Percentiles rank a stretch among this genome's conserved stretches.
phyloP scores from a whole-genome alignment of 2,113 vertebrate species.

The Tichodroma muraria region DNA sequence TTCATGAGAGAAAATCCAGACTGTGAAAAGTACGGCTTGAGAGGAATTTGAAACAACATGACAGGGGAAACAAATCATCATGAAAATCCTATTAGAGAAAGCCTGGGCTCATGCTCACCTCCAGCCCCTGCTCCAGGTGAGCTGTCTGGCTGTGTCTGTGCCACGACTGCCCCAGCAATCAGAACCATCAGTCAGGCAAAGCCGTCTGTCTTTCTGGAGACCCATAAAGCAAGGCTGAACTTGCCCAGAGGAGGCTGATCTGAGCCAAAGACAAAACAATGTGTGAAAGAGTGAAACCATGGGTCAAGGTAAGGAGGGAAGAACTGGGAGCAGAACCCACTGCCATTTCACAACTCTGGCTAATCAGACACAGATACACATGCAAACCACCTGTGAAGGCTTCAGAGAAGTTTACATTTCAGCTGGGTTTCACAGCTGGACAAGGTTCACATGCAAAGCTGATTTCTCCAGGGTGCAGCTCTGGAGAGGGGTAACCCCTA shows the following conservation, averaged over 20 bases:
- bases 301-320: neutral
- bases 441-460: neutral
- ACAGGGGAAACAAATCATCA: constrained; percentile 8
- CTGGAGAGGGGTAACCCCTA: neutral
- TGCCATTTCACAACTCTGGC: neutral
- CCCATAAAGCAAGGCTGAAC: neutral
- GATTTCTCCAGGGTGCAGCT: neutral
- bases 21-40: constrained; percentile 57
- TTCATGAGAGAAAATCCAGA: constrained; percentile 53
- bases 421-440: constrained; percentile 11
- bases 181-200: neutral
- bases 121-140: neutral
- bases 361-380: neutral
- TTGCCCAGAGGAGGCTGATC: neutral
- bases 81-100: neutral
- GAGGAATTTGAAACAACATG: constrained; percentile 54
- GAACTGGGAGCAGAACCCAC: neutral
- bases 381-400: neutral
- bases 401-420: neutral
- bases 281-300: accelerated
- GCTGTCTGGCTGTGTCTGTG: neutral
- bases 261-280: neutral
- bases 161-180: neutral
- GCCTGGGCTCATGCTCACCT: neutral
- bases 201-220: neutral